Evolutionary conservation across 2,797 vertebrate genomes (phyloP).

Genomic region (Nyctibius grandis): DNA sequence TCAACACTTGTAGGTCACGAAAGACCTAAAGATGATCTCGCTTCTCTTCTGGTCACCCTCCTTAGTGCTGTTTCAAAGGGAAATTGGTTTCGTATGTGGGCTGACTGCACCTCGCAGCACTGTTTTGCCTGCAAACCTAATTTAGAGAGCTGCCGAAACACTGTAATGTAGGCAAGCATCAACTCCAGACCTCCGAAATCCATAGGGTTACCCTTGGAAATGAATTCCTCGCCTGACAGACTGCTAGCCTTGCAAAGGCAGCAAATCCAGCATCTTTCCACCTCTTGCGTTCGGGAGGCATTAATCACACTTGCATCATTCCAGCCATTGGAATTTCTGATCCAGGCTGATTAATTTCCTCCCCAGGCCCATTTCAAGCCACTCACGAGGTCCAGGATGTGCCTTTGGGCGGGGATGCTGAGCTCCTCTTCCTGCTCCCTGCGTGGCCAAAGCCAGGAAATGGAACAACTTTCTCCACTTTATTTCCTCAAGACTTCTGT

Average conservation of each 20-base stretch:
- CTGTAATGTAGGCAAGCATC: conserved; percentile 39
- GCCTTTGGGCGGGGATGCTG: background rate
- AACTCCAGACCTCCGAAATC: conserved; percentile 43
- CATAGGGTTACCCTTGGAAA: conserved; percentile 23
- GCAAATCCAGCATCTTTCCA: conserved; percentile 17
- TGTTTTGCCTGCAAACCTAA: conserved; percentile 44
- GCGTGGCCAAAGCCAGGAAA: background rate
- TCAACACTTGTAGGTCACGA: background rate
- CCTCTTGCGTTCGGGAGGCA: conserved; percentile 38
- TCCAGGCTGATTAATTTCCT: conserved; percentile 51
- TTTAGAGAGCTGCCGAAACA: conserved; percentile 49
- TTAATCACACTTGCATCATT: conserved; percentile 50
- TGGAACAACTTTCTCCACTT: background rate
- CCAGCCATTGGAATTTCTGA: conserved; percentile 56
- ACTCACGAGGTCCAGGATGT: background rate
- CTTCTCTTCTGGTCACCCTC: conserved; percentile 43
- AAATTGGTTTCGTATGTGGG: conserved; percentile 61
- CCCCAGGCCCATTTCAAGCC: background rate
- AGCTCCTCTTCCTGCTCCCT: background rate
- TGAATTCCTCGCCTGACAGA: conserved; percentile 16
- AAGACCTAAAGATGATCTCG: conserved; percentile 51
- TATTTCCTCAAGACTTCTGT: conserved; percentile 48
- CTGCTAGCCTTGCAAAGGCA: conserved; percentile 48
- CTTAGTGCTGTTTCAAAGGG: conserved; percentile 34
- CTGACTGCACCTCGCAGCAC: conserved; percentile 36